Evolutionary conservation across 2,888 invertebrate species (phyloP).

Genomic region (Lycophotia porphyrea): DNA sequence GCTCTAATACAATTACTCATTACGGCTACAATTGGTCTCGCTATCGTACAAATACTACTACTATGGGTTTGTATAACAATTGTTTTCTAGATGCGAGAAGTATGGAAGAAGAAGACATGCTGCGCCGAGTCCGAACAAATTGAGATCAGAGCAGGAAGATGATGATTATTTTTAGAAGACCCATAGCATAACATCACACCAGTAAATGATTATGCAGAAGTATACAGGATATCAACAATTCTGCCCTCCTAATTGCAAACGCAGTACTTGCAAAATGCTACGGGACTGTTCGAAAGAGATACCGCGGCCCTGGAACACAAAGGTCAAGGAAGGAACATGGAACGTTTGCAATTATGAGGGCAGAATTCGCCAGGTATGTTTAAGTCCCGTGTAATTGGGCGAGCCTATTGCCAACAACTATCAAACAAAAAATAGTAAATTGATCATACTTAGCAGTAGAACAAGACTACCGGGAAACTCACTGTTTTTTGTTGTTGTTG

Average conservation of each 20-base stretch:
- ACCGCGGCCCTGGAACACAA: too few relatives aligned
- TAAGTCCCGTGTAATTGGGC: not conserved
- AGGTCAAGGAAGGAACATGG: too few relatives aligned
- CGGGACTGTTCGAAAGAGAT: too few relatives aligned
- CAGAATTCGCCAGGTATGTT: not conserved
- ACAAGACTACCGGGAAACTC: not conserved
- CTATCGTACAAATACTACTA: slow-evolving; percentile 27
- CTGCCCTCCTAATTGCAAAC: too few relatives aligned
- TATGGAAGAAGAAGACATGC: not conserved
- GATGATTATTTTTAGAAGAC: not conserved
- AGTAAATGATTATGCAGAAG: not conserved
- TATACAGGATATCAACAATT: not conserved
- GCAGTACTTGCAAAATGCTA: too few relatives aligned
- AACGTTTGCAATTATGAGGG: too few relatives aligned
- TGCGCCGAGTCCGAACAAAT: not conserved
- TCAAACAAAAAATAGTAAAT: not conserved
- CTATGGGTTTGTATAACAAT: slow-evolving; percentile 3
- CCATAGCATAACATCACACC: not conserved
- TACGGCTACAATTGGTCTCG: slow-evolving; percentile 67
- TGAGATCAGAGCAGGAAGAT: rapidly evolving
- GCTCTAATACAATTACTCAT: slow-evolving; percentile 75
- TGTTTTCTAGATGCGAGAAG: not conserved
- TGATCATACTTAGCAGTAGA: not conserved
- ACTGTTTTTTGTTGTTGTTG: not conserved
- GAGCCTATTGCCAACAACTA: not conserved